Conservation (phyloP, 2,888 invertebrate genomes). For the Epistrophe grossulariae region DNA sequence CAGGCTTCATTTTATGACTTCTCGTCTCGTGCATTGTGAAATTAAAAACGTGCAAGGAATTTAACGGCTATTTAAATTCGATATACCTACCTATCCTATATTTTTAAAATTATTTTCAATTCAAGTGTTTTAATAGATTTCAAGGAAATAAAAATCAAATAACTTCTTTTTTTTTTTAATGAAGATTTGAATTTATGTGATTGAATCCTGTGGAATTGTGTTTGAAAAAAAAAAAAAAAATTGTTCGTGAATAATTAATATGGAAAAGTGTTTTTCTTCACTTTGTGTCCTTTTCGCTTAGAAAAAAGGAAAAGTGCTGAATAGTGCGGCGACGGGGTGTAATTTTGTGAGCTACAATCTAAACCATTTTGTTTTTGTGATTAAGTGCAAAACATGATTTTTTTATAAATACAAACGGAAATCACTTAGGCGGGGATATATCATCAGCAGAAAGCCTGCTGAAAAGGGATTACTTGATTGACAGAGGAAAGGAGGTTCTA, state of each 20-base stretch:
- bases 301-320: background rate
- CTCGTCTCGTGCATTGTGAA: conserved; percentile 1
- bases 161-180: background rate
- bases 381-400: conserved; percentile 41
- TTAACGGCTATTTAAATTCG: conserved; percentile 11
- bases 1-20: conserved; percentile 5
- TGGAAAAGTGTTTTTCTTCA: conserved; percentile 12
- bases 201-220: conserved; percentile 5
- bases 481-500: conserved; percentile 10
- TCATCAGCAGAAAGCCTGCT: background rate
- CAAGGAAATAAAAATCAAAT: background rate
- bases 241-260: conserved; percentile 39
- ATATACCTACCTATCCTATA: too few relatives aligned
- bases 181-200: background rate
- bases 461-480: conserved; percentile 66
- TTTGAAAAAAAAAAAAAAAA: background rate
- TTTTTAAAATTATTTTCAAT: background rate
- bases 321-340: conserved; percentile 15
- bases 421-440: conserved; percentile 39
- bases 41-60: conserved; percentile 36
- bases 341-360: conserved; percentile 8
- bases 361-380: conserved; percentile 24
- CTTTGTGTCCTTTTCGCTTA: background rate
- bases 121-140: background rate
- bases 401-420: conserved; percentile 37